These are phyloP conservation scores for Stramonita haemastoma DNA, from an alignment of 2,888 invertebrate genomes.

Conservation along the genomic window DNA sequence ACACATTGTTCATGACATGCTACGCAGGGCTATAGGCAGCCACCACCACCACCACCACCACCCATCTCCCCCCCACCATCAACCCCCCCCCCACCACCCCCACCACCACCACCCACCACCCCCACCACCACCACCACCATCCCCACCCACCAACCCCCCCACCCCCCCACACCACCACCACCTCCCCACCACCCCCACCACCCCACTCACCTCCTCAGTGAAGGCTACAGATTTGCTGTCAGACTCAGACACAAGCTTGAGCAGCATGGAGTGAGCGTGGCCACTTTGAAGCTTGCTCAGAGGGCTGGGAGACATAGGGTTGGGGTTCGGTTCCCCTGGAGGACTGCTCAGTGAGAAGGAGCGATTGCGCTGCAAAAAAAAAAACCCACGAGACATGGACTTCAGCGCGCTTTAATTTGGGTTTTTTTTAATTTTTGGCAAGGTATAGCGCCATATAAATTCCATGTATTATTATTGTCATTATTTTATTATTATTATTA, in stretches of 20 bases:
- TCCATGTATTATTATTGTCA: no score
- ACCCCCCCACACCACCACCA: no score
- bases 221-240: slow-evolving; percentile 96
- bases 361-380: slow-evolving; percentile 54
- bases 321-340: slow-evolving; percentile 29
- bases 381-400: neutral
- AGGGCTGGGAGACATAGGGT: slow-evolving; percentile 81
- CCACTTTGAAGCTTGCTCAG: slow-evolving; percentile 84
- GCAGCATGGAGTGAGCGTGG: slow-evolving; percentile 90
- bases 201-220: slow-evolving; percentile 88
- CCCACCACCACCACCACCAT: neutral
- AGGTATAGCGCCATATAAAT: no score
- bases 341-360: slow-evolving; percentile 54
- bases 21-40: no score
- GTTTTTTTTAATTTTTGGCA: no score
- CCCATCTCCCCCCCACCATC: neutral
- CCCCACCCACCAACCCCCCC: neutral
- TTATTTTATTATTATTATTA: no score
- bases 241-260: slow-evolving; percentile 92
- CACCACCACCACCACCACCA: neutral
- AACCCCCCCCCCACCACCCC: neutral
- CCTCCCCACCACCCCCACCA: neutral
- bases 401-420: no score
- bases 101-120: neutral
- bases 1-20: no score